Percentiles rank a stretch among this genome's conserved stretches.
These are phyloP conservation scores for Gymnocheta viridis DNA, from an alignment of 2,888 invertebrate genomes.

Conservation along the genomic window DNA sequence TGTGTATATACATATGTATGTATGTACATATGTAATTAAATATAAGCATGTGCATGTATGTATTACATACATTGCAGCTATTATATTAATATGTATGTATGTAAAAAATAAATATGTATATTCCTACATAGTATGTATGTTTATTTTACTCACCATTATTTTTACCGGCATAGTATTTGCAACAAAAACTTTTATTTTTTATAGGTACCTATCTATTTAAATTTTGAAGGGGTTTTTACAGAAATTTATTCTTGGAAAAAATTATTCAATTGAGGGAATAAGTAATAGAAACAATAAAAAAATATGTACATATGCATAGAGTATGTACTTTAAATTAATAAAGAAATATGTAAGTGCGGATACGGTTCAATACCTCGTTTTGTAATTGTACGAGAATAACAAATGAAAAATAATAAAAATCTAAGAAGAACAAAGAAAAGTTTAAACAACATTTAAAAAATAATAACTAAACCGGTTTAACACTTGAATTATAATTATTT, in stretches of 20 bases:
- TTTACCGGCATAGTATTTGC: neutral
- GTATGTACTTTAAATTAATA: too few relatives aligned
- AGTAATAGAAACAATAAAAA: too few relatives aligned
- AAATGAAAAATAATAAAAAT: constrained; percentile 21
- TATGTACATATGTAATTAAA: neutral
- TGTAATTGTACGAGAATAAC: constrained; percentile 4
- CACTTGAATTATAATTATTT: neutral
- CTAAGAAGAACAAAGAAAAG: neutral
- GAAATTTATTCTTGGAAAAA: neutral
- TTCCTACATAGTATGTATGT: too few relatives aligned
- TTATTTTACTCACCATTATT: neutral
- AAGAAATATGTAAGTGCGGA: too few relatives aligned
- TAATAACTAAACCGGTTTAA: constrained; percentile 45
- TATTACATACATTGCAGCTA: too few relatives aligned
- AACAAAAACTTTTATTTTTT: neutral
- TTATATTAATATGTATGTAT: neutral
- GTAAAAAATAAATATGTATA: neutral
- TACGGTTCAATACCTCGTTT: neutral
- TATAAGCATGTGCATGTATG: too few relatives aligned
- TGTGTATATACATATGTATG: neutral
- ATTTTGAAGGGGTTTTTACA: neutral
- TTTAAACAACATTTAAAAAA: constrained; percentile 44
- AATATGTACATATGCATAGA: too few relatives aligned
- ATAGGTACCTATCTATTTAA: too few relatives aligned
- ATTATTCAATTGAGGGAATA: neutral